Evolutionary conservation across 2,888 invertebrate genomes (phyloP), one percentile per base, ranked within the genome.

Genomic region (Heliothis peltigera): DNA sequence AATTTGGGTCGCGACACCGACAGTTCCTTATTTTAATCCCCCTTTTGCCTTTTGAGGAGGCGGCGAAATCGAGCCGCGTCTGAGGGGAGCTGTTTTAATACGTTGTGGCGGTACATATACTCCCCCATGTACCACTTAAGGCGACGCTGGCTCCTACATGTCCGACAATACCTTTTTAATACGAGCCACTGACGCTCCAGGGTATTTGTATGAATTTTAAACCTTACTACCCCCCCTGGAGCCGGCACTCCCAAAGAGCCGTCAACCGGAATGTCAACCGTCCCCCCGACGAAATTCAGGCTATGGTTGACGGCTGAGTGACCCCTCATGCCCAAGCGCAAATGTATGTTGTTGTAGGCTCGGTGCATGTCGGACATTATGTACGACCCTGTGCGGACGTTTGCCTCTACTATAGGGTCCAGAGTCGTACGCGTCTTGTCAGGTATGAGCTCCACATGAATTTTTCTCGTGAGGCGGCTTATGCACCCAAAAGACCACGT

Each of bases 111-210:
- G 59, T 77, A 77, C 71, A 74, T 77, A 42, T 64, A 72, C 22
- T 68, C 68, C 1, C 74, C 77, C 74, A 72, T 70, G 56, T 74
- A 74, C 77, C 56, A 77, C n/a, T 62, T 62, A 1, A 75, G 19
- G 28, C 59, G 43, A 18, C 43, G 43, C 18, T 44, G 43, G 10
- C 43, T 63, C 44, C 69, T 53, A 46, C 77, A 77, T 0, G 42
- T 47, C 75, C 70, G 56, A 49, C 75, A 69, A 22, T 72, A 72
- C n/a, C 54, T 35, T 48, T 77, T 71, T 49, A 70, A 42, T 49
- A 75, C 65, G 17, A 63, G 43, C 70, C 69, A 66, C 12, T 52
- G 56, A 8, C 63, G 56, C 51, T 63, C 63, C 35, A 57, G 46
- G 8, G 51, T 63, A n/a, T 63, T 56, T 1, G 51, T 63, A 10